phyloP scores from a whole-genome alignment of 2,888 invertebrate species.

The Nomada fucata region DNA sequence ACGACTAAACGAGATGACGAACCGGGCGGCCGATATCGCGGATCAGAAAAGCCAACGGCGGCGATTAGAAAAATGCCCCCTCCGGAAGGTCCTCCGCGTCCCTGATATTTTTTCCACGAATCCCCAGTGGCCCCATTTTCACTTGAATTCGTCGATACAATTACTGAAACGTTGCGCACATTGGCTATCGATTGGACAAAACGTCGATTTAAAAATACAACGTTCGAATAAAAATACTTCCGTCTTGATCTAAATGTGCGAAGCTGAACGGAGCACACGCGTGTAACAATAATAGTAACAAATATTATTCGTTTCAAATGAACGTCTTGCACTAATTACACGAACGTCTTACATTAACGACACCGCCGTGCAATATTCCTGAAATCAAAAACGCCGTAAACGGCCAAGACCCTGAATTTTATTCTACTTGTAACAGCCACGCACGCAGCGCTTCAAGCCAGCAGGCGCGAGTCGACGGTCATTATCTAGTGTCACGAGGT shows the following conservation, averaged over 20 bases:
- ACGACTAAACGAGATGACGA: slow-evolving; percentile 71
- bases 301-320: too few relatives aligned
- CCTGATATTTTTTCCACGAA: background rate
- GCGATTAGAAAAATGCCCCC: slow-evolving; percentile 48
- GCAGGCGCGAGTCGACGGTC: slow-evolving; percentile 2
- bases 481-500: slow-evolving; percentile 68
- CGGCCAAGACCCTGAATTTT: background rate
- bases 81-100: slow-evolving; percentile 35
- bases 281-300: too few relatives aligned
- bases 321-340: too few relatives aligned
- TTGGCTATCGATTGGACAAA: too few relatives aligned
- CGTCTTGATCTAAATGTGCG: background rate
- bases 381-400: background rate
- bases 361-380: too few relatives aligned
- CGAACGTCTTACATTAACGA: too few relatives aligned
- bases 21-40: slow-evolving; percentile 58
- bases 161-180: background rate
- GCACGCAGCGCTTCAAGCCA: background rate
- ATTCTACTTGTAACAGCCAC: background rate
- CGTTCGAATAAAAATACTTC: background rate
- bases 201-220: too few relatives aligned
- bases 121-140: background rate
- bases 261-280: too few relatives aligned
- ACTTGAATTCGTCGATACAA: background rate
- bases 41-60: slow-evolving; percentile 60